Evolutionary conservation across 2,113 vertebrate genomes (phyloP), one percentile per base, ranked within the genome.

Genomic region (Prionailurus viverrinus): DNA sequence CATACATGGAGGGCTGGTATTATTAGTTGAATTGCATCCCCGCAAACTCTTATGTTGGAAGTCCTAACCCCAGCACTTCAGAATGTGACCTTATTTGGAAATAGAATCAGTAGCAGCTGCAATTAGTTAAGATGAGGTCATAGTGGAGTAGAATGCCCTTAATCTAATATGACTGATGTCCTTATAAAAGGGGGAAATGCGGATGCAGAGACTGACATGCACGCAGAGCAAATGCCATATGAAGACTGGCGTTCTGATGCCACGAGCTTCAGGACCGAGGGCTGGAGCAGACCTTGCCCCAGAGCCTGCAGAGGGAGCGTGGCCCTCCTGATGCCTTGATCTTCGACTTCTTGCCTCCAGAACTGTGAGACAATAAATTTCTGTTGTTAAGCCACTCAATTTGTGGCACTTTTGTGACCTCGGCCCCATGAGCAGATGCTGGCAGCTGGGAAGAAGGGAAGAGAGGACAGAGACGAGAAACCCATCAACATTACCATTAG

Each of bases 71-170:
- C 74, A 74, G 31, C 27, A 68, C 51, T n/a, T 51, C 41, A 81
- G 76, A 81, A 81, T 1, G 0, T 61, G 71, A 78, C 51, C 81
- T 88, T 12, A 63, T 79, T 95, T 39, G 88, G 85, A 96, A 84
- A 85, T 1, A 48, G 63, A 41, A 31, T 58, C 51, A 41, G 55
- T 13, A 61, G 36, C 25, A 61, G 65, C 63, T 27, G 55, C 29
- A 41, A 16, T 78, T 0, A 15, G 14, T 65, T 36, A 79, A 95
- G 61, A 92, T 25, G 53, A 69, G 25, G 63, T 27, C 23, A 15
- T 0, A 3, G 9, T n/a, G 31, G 23, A 93, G 65, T 4, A 80
- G 79, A 53, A 45, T 25, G 86, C 55, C n/a, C 29, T 61, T 63
- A 36, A 63, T 63, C 81, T 69, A 89, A 8, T 0, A 13, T 4